Base-by-base conservation (phyloP, 2,113 vertebrate genomes). In the Pterophyllum scalare region DNA sequence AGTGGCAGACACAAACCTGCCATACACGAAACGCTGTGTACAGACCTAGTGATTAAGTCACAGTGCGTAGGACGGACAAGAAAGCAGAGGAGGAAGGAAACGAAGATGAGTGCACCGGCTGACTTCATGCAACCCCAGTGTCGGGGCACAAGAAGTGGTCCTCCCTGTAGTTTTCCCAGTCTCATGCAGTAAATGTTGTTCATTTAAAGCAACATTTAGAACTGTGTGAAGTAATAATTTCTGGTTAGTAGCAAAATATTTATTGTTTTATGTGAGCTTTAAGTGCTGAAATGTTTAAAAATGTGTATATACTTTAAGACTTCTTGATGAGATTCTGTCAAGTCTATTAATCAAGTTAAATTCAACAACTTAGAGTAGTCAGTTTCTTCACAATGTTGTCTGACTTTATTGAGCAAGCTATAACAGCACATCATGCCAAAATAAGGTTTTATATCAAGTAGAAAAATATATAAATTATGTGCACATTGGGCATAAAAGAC, bases 1-100 rank as follows among this genome's bases (percentile, higher is more conserved):
- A 84, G 76, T 77, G 24, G 64, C 79, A 87, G 88, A 93, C 86
- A 85, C 75, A 86, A 79, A 83, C 78, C 89, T 88, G 81, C 57
- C 65, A 74, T 31, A 76, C 81, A 83, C 31, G 5, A 91, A 90
- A 77, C 9, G 2, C 54, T 46, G 77, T 43, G 79, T 62, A 46
- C 40, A 81, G 82, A 90, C 87, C 85, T 82, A 82, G 82, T 91
- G 86, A 91, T 91, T 89, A 87, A 89, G 85, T 75, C 65, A 67
- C 33, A 31, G 60, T 12, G 84, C 24, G 88, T 90, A 84, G 88
- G 91, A 89, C 87, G 88, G 6, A 82, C 64, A 83, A 88, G 74
- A 87, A 83, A 80, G 79, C 57, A 58, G 76, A 80, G 60, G 82
- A 85, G 77, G 62, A 67, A 79, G 56, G 60, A 72, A 75, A 67